Base-by-base conservation (phyloP, 2,888 invertebrate genomes). In the Athalia cordata region DNA sequence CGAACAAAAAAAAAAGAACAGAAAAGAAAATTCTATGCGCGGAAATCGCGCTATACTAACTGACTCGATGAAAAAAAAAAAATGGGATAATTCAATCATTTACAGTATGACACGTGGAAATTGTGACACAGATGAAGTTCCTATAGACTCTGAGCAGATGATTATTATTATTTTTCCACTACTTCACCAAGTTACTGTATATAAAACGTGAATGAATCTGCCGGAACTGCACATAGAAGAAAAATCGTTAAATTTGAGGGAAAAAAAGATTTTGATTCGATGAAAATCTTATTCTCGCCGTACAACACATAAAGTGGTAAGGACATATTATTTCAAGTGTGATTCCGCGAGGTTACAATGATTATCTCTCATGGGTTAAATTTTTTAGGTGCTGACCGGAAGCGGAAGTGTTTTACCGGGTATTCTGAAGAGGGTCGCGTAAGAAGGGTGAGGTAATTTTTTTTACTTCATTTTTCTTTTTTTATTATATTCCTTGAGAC, bases 321-420 rank as follows among this genome's bases (percentile, higher is more conserved):
- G 29, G 68, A 55, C 68, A 55, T 68, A 29, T 52, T 4, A 49
- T 45, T 6, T 66, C 49, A 13, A 66, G 66, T 49, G 66, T 55
- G 68, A 68, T 68, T 66, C 49, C 68, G 55, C 29, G 9, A 68
- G 4, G 68, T 55, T 4, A 49, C 13, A n/a, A 68, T 15, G 7
- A 15, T 52, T 55, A 66, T 66, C 8, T 2, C n/a, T 43, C 11
- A 9, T 9, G 45, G 64, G 75, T 75, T 75, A 62, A 75, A 75
- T 62, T 61, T n/a, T 29, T n/a, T 13, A 43, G 50, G 62, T 75
- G 64, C 29, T 64, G 62, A 62, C 75, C 75, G 75, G 75, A 75
- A 75, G 43, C 75, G 75, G 75, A 75, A 75, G 75, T 75, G 49
- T 62, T 75, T 75, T 75, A 75, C 75, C 75, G 75, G 75, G 62